These are phyloP conservation scores for Deroplatys truncata DNA, from an alignment of 2,888 invertebrate genomes.

Conservation along the genomic window DNA sequence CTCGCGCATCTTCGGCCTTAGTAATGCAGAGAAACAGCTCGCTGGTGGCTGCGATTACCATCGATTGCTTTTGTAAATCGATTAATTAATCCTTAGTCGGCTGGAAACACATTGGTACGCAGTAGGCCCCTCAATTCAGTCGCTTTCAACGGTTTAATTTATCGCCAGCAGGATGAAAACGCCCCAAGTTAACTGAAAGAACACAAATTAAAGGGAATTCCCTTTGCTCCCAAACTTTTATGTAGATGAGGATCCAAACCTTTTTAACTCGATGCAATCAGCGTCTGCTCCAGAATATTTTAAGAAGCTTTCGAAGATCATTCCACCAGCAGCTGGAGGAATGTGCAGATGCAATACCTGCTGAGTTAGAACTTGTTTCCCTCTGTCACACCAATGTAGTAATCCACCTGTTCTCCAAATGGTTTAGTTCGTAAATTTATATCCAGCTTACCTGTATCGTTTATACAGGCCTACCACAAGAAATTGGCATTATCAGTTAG, in stretches of 20 bases:
- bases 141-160: neutral
- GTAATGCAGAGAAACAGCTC: neutral
- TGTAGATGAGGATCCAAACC: neutral
- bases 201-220: neutral
- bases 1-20: neutral
- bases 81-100: neutral
- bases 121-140: neutral
- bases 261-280: neutral
- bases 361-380: too few species aligned
- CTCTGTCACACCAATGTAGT: too few species aligned
- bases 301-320: neutral
- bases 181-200: neutral
- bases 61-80: neutral
- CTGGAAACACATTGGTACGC: neutral
- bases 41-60: neutral
- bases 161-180: neutral
- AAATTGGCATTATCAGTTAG: too few species aligned
- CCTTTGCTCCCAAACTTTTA: neutral
- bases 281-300: neutral
- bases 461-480: too few species aligned
- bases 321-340: neutral
- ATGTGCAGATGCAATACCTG: too few species aligned
- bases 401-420: too few species aligned
- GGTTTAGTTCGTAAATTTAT: too few species aligned
- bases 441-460: too few species aligned